Evolutionary conservation across 2,797 vertebrate species (phyloP).

Genomic region (Lates japonicus): DNA sequence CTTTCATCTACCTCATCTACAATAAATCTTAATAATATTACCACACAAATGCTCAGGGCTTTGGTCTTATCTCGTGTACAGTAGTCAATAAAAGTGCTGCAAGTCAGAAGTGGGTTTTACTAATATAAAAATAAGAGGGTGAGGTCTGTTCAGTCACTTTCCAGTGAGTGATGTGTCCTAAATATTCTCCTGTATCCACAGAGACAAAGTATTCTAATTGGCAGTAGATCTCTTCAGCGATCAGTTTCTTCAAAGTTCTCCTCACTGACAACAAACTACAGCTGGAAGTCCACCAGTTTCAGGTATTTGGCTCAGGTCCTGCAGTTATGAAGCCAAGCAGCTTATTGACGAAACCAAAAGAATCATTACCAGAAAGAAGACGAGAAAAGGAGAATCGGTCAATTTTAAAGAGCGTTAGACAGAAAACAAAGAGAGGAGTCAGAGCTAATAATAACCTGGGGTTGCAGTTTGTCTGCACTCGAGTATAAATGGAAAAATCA

Average conservation of each 20-base stretch:
- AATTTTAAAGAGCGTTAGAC: background rate
- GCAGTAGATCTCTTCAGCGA: background rate
- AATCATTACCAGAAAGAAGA: slow-evolving; percentile 9
- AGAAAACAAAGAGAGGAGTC: background rate
- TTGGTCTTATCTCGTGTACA: background rate
- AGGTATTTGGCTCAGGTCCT: slow-evolving; percentile 19
- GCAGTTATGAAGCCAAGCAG: background rate
- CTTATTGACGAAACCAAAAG: slow-evolving; percentile 4
- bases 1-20: background rate
- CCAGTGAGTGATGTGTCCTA: background rate
- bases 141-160: background rate
- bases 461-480: too few species aligned
- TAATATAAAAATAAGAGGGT: background rate
- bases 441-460: background rate
- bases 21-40: background rate
- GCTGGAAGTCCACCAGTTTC: slow-evolving; percentile 6
- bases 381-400: background rate
- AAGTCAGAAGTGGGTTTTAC: background rate
- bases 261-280: slow-evolving; percentile 15
- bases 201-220: too few species aligned
- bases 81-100: background rate
- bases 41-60: background rate
- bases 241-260: background rate
- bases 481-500: too few species aligned
- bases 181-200: background rate